phyloP scores from a whole-genome alignment of 2,113 vertebrate species.

The Pollimyrus isidori region DNA sequence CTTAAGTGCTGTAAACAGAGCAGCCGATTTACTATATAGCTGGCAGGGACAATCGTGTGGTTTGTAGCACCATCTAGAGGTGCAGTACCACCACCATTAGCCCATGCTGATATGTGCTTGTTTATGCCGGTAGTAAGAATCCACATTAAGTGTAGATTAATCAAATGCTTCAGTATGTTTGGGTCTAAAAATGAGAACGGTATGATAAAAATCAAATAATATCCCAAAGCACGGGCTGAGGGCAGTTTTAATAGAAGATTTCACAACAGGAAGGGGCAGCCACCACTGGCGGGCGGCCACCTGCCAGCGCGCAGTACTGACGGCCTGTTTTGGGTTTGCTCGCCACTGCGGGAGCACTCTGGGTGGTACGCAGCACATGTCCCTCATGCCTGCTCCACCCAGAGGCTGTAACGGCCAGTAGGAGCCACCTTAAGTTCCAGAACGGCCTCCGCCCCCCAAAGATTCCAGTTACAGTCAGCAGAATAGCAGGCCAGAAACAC shows the following conservation, averaged over 20 bases:
- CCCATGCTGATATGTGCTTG: neutral
- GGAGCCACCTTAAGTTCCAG: neutral
- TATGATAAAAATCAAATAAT: neutral
- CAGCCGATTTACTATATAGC: neutral
- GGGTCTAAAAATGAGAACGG: neutral
- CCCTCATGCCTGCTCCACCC: neutral
- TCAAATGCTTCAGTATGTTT: neutral
- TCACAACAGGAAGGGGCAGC: neutral
- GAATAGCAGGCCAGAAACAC: neutral
- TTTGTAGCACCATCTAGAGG: slow-evolving; percentile 5
- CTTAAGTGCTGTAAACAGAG: neutral
- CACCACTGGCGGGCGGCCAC: neutral
- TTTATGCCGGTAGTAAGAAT: neutral
- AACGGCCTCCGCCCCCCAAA: neutral
- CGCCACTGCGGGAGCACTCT: neutral
- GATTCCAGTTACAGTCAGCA: neutral
- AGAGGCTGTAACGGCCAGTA: neutral
- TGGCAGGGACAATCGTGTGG: neutral
- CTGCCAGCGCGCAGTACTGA: neutral
- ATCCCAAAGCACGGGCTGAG: neutral
- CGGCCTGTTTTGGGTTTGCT: neutral
- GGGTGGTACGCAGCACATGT: neutral
- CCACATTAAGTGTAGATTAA: neutral
- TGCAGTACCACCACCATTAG: neutral
- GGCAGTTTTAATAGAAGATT: neutral